Conservation (phyloP, 2,888 invertebrate species). For the Cephalotes varians region DNA sequence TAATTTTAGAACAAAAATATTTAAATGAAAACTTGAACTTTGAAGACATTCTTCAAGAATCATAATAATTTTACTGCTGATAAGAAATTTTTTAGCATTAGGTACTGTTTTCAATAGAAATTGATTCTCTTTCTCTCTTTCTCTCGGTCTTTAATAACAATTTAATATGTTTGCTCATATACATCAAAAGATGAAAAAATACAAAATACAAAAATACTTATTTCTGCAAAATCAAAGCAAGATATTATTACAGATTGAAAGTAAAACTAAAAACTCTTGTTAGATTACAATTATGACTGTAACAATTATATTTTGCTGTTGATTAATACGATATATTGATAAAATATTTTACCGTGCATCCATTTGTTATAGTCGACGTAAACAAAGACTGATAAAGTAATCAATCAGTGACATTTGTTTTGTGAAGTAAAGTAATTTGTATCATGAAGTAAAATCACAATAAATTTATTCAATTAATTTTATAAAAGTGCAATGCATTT, state of each 20-base stretch:
- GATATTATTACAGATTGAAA: neutral
- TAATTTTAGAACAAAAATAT: neutral
- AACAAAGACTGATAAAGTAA: conserved; percentile 30
- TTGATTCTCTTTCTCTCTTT: too few relatives aligned
- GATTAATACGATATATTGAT: neutral
- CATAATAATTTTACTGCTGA: neutral
- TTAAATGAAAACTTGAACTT: neutral
- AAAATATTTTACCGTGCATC: conserved; percentile 4
- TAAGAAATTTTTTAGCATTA: neutral
- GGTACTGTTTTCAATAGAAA: neutral
- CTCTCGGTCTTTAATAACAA: neutral
- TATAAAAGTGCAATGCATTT: neutral
- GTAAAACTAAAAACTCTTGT: neutral
- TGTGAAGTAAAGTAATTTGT: too few relatives aligned
- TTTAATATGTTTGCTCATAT: neutral
- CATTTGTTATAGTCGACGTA: conserved; percentile 17
- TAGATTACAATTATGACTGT: neutral
- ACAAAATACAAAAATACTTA: conserved; percentile 8
- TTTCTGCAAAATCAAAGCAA: neutral
- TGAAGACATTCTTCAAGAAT: neutral
- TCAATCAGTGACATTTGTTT: conserved; percentile 33
- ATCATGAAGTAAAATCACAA: neutral
- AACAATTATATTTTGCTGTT: conserved; percentile 16
- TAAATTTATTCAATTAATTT: conserved; percentile 18
- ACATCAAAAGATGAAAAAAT: neutral